These are phyloP conservation scores for Trypoxylus dichotomus DNA, from an alignment of 1,140 invertebrate genomes.

Conservation along the genomic window DNA sequence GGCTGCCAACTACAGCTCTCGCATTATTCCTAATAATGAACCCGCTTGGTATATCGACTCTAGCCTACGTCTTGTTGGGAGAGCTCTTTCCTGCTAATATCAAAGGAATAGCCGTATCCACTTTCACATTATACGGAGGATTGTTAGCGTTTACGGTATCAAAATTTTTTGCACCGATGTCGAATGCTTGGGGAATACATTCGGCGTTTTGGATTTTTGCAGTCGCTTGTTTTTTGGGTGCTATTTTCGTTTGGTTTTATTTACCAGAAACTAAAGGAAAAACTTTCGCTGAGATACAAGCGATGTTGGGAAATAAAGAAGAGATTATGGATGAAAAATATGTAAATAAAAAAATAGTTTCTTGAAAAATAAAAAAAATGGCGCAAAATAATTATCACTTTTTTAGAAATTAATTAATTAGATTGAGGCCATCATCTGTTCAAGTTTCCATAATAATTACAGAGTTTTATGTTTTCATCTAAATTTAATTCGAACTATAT, in stretches of 20 bases:
- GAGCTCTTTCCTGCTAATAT: slow-evolving; percentile 57
- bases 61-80: slow-evolving; percentile 49
- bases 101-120: slow-evolving; percentile 67
- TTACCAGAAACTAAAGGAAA: slow-evolving; percentile 76
- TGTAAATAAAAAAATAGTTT: too few relatives aligned
- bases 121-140: slow-evolving; percentile 68
- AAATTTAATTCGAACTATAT: too few relatives aligned
- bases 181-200: slow-evolving; percentile 59
- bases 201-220: slow-evolving; percentile 61
- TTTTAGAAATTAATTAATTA: too few relatives aligned
- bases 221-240: slow-evolving; percentile 58
- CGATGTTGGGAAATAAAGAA: not conserved
- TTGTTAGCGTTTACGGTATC: slow-evolving; percentile 72
- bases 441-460: too few relatives aligned
- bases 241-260: slow-evolving; percentile 62
- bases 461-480: too few relatives aligned
- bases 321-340: not conserved
- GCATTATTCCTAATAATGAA: slow-evolving; percentile 44
- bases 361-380: too few relatives aligned
- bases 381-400: too few relatives aligned
- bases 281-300: not conserved
- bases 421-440: too few relatives aligned
- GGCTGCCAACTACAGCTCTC: slow-evolving; percentile 45
- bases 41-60: slow-evolving; percentile 41
- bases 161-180: slow-evolving; percentile 64